These are phyloP conservation scores for Dromaius novaehollandiae DNA, from an alignment of 2,113 vertebrate genomes.

Conservation along the genomic window DNA sequence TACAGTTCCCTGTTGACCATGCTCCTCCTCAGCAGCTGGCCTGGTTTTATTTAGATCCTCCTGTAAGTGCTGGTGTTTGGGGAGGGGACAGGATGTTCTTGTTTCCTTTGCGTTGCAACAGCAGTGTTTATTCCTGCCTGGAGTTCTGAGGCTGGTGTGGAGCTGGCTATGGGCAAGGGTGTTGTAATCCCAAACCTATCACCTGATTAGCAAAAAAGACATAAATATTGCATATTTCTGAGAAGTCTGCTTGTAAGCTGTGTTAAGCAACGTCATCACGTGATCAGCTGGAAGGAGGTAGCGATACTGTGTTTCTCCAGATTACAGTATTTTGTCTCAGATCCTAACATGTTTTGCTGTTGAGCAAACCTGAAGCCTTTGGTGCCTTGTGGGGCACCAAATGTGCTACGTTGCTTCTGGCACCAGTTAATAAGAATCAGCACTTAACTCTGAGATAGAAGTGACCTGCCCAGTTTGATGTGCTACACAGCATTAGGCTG, in stretches of 20 bases:
- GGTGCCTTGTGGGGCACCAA: conserved; percentile 9
- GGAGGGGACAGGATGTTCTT: conserved; percentile 59
- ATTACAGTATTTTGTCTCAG: conserved; percentile 56
- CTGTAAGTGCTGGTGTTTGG: conserved; percentile 34
- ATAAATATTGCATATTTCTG: conserved; percentile 50
- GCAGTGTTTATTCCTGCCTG: conserved; percentile 52
- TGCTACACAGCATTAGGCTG: background rate
- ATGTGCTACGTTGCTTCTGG: background rate
- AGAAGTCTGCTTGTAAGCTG: conserved; percentile 13
- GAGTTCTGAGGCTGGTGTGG: conserved; percentile 56
- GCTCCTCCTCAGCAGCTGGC: conserved; percentile 71
- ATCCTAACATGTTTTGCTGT: conserved; percentile 50
- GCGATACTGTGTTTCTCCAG: conserved; percentile 60
- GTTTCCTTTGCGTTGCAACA: conserved; percentile 49
- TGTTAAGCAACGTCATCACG: conserved; percentile 59
- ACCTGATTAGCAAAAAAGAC: conserved; percentile 34
- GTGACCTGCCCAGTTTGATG: background rate
- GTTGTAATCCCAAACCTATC: conserved; percentile 51
- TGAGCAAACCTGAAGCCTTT: background rate
- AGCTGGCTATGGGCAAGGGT: conserved; percentile 46
- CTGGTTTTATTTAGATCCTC: conserved; percentile 67
- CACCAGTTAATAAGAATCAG: conserved; percentile 22
- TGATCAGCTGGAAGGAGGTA: conserved; percentile 63
- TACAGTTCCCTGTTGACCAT: conserved; percentile 55
- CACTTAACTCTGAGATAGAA: background rate